Base-by-base conservation (phyloP, 2,888 invertebrate species). In the Caenorhabditis macrosperma region DNA sequence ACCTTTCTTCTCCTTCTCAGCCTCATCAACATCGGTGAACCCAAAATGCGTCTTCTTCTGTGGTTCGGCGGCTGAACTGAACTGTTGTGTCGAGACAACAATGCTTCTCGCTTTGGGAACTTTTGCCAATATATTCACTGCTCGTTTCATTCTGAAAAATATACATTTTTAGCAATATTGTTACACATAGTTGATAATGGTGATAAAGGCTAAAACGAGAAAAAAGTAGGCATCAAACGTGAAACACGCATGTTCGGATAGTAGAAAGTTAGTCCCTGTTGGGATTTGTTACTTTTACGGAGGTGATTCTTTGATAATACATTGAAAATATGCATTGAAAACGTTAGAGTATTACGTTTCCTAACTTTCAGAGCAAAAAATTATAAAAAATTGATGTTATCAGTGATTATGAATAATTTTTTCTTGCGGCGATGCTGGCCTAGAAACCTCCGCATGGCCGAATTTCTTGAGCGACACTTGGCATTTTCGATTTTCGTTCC, bases 41-140 rank as follows among this genome's bases (percentile, higher is more conserved):
- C 89, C 89, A 60, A 89, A 89, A 75, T 89, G 88, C 44, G 89
- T 89, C 30, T 85, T 83, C 24, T 71, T 75, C 26, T 64, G 50
- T 4, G 57, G 10, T 28, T 44, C 63, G 20, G 50, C 44, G 1
- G 50, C 52, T 30, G 71, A 52, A 30, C 60, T 54, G 52, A 72
- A 48, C 4, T 48, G 55, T 22, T 61, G 74, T n/a, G n/a, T n/a
- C 0, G 41, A 5, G 3, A 30, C 24, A 4, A 7, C 17, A 28
- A 59, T 15, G 15, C 28, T 41, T 22, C 22, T 4, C 6, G 41
- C 10, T 41, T 44, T 63, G 2, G 57, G 28, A 7, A 55, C n/a
- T n/a, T 12, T 1, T 50, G 10, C 46, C 7, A 72, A 24, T 0
- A 78, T 5, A 48, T 28, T 52, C n/a, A 48, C 55, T 15, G 68